These are phyloP conservation scores for Andrena dorsata DNA, from an alignment of 2,888 invertebrate species.

Conservation along the genomic window DNA sequence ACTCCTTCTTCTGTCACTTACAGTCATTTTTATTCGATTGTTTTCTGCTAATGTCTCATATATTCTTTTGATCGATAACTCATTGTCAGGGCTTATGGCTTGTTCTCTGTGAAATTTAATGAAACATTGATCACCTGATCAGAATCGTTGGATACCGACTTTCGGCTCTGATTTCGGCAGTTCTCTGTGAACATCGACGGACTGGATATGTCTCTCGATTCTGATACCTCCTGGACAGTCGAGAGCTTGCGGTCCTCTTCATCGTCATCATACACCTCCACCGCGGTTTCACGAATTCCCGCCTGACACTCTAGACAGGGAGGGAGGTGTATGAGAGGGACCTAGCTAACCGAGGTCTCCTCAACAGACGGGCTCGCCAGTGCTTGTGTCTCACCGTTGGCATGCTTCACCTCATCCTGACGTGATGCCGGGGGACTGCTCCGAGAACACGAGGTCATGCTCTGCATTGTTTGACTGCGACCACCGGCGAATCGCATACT, in stretches of 20 bases:
- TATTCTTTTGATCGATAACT: not conserved
- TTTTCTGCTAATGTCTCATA: not conserved
- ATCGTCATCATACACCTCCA: slow-evolving; percentile 74
- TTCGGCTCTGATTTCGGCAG: slow-evolving; percentile 51
- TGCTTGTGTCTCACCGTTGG: slow-evolving; percentile 80
- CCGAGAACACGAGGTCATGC: slow-evolving; percentile 84
- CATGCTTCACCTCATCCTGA: slow-evolving; percentile 74
- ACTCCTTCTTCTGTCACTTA: too few relatives aligned
- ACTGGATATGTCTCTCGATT: slow-evolving; percentile 67
- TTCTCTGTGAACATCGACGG: slow-evolving; percentile 54
- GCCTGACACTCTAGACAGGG: slow-evolving; percentile 72
- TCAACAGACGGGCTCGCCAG: slow-evolving; percentile 82
- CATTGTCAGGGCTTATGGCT: slow-evolving; percentile 14
- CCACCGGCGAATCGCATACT: slow-evolving; percentile 86
- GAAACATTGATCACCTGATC: slow-evolving; percentile 59
- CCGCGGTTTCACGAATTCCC: slow-evolving; percentile 65
- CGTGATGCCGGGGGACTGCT: slow-evolving; percentile 80
- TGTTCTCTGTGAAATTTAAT: slow-evolving; percentile 4
- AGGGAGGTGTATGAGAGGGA: slow-evolving; percentile 79
- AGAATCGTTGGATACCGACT: slow-evolving; percentile 58
- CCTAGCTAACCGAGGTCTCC: slow-evolving; percentile 82
- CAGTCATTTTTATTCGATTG: too few relatives aligned
- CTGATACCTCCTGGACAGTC: slow-evolving; percentile 74
- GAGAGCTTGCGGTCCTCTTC: slow-evolving; percentile 68
- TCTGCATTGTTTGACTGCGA: slow-evolving; percentile 86